phyloP scores from a whole-genome alignment of 2,797 vertebrate genomes.

The Acrossocheilus fasciatus region DNA sequence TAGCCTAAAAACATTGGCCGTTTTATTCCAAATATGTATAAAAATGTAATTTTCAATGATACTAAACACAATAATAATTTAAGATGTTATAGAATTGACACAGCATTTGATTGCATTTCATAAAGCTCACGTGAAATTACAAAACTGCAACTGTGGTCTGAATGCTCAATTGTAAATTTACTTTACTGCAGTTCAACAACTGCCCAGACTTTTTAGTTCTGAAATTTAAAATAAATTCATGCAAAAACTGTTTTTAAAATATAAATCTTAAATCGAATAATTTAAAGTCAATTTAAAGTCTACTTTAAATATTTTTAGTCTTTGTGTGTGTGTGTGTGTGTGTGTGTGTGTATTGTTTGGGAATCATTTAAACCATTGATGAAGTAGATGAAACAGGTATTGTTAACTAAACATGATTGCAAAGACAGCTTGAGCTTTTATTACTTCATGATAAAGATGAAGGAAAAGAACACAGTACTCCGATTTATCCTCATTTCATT shows the following conservation, averaged over 20 bases:
- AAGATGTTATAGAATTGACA: neutral
- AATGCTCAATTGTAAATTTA: neutral
- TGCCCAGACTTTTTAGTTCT: neutral
- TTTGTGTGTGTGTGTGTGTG: neutral
- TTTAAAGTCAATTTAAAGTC: neutral
- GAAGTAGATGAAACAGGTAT: neutral
- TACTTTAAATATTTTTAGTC: neutral
- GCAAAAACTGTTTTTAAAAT: neutral
- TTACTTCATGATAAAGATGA: neutral
- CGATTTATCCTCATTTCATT: conserved; percentile 37
- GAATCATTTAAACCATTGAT: neutral
- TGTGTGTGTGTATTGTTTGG: neutral
- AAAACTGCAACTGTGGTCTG: neutral
- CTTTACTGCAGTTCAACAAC: neutral
- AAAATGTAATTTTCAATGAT: neutral
- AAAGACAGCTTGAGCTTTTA: neutral
- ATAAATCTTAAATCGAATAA: neutral
- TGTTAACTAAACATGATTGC: neutral
- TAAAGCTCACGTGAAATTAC: neutral
- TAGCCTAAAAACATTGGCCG: too few relatives aligned
- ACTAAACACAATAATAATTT: neutral
- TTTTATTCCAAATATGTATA: neutral
- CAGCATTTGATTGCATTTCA: too few relatives aligned
- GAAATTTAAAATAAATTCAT: neutral
- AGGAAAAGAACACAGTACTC: neutral